These are phyloP conservation scores for Papilio glaucus DNA, from an alignment of 1,140 invertebrate genomes.

Conservation along the genomic window DNA sequence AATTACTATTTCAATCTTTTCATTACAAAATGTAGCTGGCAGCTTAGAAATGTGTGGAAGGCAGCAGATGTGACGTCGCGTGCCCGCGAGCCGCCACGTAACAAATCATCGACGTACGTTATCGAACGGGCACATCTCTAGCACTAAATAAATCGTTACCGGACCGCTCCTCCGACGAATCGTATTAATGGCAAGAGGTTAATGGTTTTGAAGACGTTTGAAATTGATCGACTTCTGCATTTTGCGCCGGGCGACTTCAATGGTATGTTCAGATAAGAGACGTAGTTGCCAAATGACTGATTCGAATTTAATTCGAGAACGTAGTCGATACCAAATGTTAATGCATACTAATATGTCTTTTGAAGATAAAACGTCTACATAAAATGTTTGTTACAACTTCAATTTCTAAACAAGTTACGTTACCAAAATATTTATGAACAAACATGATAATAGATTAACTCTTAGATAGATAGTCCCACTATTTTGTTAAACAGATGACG, in stretches of 20 bases:
- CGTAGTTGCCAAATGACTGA: slow-evolving; percentile 49
- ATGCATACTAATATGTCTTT: slow-evolving; percentile 30
- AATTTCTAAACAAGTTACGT: slow-evolving; percentile 13
- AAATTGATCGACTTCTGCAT: slow-evolving; percentile 68
- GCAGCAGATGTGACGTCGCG: slow-evolving; percentile 53
- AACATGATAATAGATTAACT: neutral
- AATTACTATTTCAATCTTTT: slow-evolving; percentile 4
- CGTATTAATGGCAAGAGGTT: slow-evolving; percentile 65
- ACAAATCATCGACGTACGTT: slow-evolving; percentile 70
- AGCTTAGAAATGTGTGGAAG: slow-evolving; percentile 43
- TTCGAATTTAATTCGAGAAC: slow-evolving; percentile 52
- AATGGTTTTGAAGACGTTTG: slow-evolving; percentile 69
- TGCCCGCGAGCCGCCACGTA: slow-evolving; percentile 49
- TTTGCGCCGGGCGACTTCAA: slow-evolving; percentile 47
- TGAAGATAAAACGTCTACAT: slow-evolving; percentile 13
- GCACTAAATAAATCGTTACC: slow-evolving; percentile 67
- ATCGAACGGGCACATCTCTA: slow-evolving; percentile 75
- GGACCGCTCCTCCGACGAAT: slow-evolving; percentile 54
- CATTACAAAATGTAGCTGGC: slow-evolving; percentile 25
- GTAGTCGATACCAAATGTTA: slow-evolving; percentile 32
- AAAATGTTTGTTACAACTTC: slow-evolving; percentile 7
- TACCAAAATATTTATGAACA: slow-evolving; percentile 3
- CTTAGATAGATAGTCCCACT: neutral
- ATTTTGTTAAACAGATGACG: neutral
- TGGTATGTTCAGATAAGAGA: slow-evolving; percentile 50